Evolutionary conservation across 2,113 vertebrate species (phyloP).

Genomic region (Glareola pratincola): DNA sequence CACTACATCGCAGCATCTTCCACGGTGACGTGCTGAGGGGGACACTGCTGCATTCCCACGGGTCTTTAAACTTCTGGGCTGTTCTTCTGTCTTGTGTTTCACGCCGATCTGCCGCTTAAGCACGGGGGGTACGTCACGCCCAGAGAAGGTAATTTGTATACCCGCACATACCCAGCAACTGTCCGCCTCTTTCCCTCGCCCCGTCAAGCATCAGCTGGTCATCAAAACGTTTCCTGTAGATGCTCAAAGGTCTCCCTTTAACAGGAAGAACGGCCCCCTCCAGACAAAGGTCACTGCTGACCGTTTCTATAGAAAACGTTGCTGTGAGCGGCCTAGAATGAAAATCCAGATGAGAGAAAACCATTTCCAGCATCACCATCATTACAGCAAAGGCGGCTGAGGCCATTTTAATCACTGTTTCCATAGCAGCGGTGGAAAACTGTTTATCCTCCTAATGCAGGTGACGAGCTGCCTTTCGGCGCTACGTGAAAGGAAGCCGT

Average conservation of each 20-base stretch:
- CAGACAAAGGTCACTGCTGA: background rate
- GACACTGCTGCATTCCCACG: background rate
- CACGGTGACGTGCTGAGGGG: background rate
- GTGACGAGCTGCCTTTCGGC: background rate
- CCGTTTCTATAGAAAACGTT: background rate
- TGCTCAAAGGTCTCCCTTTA: background rate
- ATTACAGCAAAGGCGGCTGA: background rate
- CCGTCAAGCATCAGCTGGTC: background rate
- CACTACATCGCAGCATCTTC: background rate
- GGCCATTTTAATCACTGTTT: background rate
- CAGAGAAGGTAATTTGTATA: background rate
- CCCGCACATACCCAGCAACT: background rate
- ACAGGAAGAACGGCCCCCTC: background rate
- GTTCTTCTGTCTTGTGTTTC: background rate
- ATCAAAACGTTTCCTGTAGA: background rate
- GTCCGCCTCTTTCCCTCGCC: background rate
- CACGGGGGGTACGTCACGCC: accelerated
- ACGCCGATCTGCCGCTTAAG: background rate
- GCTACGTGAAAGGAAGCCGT: too few species aligned
- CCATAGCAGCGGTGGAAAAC: background rate
- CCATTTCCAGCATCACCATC: background rate
- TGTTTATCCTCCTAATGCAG: background rate
- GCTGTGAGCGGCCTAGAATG: background rate
- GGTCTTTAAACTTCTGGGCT: background rate
- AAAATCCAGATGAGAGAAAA: background rate